Percentiles rank a stretch among this genome's conserved stretches.
phyloP scores from a whole-genome alignment of 2,888 invertebrate genomes.

The Polydrusus tereticollis region DNA sequence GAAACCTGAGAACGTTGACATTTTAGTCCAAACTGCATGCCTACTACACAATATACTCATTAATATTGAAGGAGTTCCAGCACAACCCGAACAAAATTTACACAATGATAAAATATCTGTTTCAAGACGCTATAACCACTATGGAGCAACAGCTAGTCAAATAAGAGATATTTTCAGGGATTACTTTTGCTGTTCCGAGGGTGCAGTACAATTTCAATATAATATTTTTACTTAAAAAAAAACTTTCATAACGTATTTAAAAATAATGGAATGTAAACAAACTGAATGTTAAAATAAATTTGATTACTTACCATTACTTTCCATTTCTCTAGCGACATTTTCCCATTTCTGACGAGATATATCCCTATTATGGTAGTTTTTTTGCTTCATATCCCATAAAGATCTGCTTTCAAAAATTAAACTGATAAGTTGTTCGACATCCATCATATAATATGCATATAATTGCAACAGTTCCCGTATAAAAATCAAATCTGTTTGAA shows the following conservation, averaged over 20 bases:
- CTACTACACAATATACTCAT: neutral
- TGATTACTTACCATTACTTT: constrained; percentile 3
- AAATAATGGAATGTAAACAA: neutral
- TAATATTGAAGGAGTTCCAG: neutral
- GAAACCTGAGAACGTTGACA: neutral
- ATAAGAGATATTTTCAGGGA: neutral
- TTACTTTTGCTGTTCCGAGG: neutral
- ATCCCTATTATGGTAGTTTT: constrained; percentile 10
- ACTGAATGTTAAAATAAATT: neutral
- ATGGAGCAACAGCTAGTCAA: neutral
- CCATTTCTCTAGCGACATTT: neutral
- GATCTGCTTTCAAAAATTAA: neutral
- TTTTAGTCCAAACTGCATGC: neutral
- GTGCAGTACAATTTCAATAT: neutral
- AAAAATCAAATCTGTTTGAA: constrained; percentile 12
- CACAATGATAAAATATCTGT: neutral
- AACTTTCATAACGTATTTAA: too few relatives aligned
- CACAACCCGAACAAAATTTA: neutral
- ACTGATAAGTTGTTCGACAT: neutral
- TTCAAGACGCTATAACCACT: neutral
- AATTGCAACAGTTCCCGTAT: too few relatives aligned
- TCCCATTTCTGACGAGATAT: neutral
- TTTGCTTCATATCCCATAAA: neutral
- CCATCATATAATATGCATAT: neutral
- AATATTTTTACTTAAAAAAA: neutral